A percentile compares a stretch with the other conserved stretches of the same genome.
Evolutionary conservation across 1,140 invertebrate genomes (phyloP).

Genomic region (Ceratina calcarata): DNA sequence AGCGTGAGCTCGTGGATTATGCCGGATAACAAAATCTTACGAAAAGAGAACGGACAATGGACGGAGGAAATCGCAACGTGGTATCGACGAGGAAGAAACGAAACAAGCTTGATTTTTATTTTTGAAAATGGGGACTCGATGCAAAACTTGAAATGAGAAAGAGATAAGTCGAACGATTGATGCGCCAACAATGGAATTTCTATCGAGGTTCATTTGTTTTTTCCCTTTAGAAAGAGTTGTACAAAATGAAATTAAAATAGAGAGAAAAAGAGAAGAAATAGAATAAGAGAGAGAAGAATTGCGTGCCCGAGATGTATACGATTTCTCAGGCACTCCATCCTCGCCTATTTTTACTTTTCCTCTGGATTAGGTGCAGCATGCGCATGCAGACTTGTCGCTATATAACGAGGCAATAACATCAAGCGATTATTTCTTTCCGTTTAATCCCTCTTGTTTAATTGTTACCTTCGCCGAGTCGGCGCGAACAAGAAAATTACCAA

Average conservation of each 20-base stretch:
- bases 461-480: not conserved
- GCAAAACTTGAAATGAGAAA: constrained; percentile 20
- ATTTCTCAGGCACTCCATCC: constrained; percentile 39
- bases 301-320: constrained; percentile 36
- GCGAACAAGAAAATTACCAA: not conserved
- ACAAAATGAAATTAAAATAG: constrained; percentile 44
- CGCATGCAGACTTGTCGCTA: constrained; percentile 17
- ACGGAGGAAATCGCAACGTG: too few relatives aligned
- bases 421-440: constrained; percentile 13
- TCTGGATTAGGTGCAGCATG: constrained; percentile 47
- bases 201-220: constrained; percentile 46
- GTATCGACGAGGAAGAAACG: not conserved
- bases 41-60: not conserved
- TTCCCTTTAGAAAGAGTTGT: constrained; percentile 19
- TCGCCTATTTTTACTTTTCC: constrained; percentile 61
- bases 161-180: constrained; percentile 35
- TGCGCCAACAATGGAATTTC: constrained; percentile 49
- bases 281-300: not conserved
- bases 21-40: not conserved
- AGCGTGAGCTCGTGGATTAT: not conserved
- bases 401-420: not conserved
- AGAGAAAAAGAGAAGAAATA: not conserved
- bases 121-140: constrained; percentile 1
- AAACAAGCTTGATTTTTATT: not conserved
- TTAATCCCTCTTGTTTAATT: constrained; percentile 13